Base-by-base conservation (phyloP, 2,797 vertebrate species). In the Etheostoma perlongum region DNA sequence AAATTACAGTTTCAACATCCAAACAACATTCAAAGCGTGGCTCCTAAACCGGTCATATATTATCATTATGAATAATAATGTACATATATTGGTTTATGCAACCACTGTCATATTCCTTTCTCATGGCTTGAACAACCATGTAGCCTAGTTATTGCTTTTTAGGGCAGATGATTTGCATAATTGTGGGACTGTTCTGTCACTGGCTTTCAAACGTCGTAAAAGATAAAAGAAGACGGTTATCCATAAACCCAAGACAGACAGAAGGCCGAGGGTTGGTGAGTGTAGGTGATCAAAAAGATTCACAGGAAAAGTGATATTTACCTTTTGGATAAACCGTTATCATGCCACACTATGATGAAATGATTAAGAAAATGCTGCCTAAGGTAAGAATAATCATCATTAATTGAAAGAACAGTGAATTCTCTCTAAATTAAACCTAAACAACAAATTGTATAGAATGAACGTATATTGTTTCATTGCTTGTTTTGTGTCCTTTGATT, bases 311-410 rank as follows among this genome's bases (percentile, higher is more conserved):
- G 13, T 0, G 0, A 16, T 18, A 16, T 61, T 73, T 68, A 40
- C 2, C n/a, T 62, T 42, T 11, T 0, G 65, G 58, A 59, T 6
- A 48, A 85, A 54, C 47, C 2, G 3, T 33, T 44, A 82, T 25
- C 62, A 93, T 93, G 89, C 1, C 78, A 1, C 36, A 65, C 72
- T 1, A 0, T 18, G 18, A 62, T 72, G 21, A 62, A 2, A 30
- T 0, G 0, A 90, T 94, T 13, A 90, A 44, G 55, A 93, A 89
- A 89, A 91, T 90, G 85, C 84, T 95, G 6, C 93, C 93, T 1
- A 92, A 89, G 94, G 94, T 95, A 92, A 89, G 88, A 66, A 30
- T 15, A 30, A 67, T 33, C 5, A 33, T 48, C 0, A 23, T 1
- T 13, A 15, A 18, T 23, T 57, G 2, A 36, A 46, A 21, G 11